Evolutionary conservation across 2,888 invertebrate species (phyloP), one percentile per base, ranked within the genome.

Genomic region (Caenorhabditis angaria): DNA sequence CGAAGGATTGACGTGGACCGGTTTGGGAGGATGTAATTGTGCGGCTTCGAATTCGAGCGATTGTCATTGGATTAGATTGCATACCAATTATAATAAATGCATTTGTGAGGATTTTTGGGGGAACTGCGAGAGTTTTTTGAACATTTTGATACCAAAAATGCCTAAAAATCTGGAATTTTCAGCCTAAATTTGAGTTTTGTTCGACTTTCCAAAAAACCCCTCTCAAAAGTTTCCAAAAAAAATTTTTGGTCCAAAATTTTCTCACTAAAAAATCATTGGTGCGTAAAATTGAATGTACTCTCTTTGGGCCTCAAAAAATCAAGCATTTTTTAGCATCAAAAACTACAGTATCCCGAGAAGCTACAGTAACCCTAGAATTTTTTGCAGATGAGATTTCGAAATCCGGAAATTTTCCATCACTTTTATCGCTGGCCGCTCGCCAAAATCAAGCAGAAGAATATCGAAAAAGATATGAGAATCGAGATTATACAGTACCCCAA

Each of bases 21-120:
- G 87, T 22, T 73, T 87, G 22, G 86, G 86, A 18, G 78, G 77
- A 53, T 87, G 87, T 62, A 77, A 78, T 6, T 87, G 87, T 64
- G 62, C 61, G 18, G 66, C 77, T 27, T 76, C 76, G 55, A 81
- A 84, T 50, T 71, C 77, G 1, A 82, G 82, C 24, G 87, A 87
- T 67, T 87, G 87, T 57, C 87, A 87, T 61, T 87, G 87, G 87
- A 87, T 87, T 58, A 76, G 86, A 12, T 74, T 87, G 50, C 86
- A 85, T 58, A 87, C 87, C 50, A 87, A 82, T 65, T 86, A 85
- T 71, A 87, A 87, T 68, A 87, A 87, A 65, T 87, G 87, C 75
- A 86, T 87, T 25, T 87, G 85, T 86, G 41, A 70, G 83, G 75
- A 59, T 22, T 18, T 10, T 53, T 20, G 22, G n/a, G n/a, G 55